These are phyloP conservation scores for Pogoniulus pusillus DNA, from an alignment of 2,797 vertebrate species.

Conservation along the genomic window DNA sequence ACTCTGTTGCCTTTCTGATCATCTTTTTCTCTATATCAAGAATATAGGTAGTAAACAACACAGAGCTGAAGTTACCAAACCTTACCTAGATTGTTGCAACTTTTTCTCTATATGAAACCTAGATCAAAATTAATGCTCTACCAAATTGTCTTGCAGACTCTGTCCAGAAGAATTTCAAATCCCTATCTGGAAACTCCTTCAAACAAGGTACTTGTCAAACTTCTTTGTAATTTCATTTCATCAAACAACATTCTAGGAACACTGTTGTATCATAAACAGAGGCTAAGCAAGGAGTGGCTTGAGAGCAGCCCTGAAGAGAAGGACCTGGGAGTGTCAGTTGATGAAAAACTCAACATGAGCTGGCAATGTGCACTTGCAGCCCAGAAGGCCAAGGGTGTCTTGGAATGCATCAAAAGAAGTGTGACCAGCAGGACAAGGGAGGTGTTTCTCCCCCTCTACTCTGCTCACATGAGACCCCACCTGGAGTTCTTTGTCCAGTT, in stretches of 20 bases:
- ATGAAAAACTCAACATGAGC: too few species aligned
- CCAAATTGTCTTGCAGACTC: slow-evolving; percentile 67
- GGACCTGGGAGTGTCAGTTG: too few species aligned
- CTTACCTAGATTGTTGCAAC: not conserved
- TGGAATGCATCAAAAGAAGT: too few species aligned
- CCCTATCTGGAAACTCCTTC: slow-evolving; percentile 77
- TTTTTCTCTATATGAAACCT: not conserved
- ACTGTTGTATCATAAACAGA: too few species aligned
- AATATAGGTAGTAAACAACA: not conserved
- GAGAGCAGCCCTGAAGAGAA: too few species aligned
- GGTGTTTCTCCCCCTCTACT: too few species aligned
- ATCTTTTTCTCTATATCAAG: not conserved
- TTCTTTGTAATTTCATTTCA: slow-evolving; percentile 2
- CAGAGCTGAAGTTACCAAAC: not conserved
- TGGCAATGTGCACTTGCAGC: too few species aligned
- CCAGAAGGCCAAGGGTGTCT: too few species aligned
- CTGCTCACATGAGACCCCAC: too few species aligned
- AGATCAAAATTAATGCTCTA: not conserved
- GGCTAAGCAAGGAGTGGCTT: too few species aligned
- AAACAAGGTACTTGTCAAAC: slow-evolving; percentile 74
- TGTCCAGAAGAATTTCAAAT: slow-evolving; percentile 81
- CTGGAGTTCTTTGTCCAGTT: too few species aligned
- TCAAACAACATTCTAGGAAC: not conserved
- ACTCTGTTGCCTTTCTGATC: not conserved
- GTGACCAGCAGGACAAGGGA: too few species aligned